phyloP scores from a whole-genome alignment of 1,140 invertebrate genomes.

The Ceratosolen solmsi region DNA sequence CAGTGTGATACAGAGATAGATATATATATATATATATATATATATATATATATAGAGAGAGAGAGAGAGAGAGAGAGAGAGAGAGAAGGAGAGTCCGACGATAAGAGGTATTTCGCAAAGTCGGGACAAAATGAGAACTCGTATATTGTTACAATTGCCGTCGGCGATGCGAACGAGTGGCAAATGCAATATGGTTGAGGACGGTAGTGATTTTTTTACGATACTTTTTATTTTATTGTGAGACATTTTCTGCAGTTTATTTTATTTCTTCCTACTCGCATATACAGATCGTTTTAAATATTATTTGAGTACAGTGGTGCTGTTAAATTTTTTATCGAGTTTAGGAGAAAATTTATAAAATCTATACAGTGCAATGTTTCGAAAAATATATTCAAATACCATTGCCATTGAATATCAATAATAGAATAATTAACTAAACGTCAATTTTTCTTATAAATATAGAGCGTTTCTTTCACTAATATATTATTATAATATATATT shows the following conservation, averaged over 20 bases:
- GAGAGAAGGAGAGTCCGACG: neutral
- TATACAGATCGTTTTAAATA: slow-evolving; percentile 20
- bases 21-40: too few species aligned
- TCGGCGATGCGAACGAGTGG: slow-evolving; percentile 1
- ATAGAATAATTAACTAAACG: too few species aligned
- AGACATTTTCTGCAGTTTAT: slow-evolving; percentile 33
- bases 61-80: neutral
- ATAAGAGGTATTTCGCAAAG: slow-evolving; percentile 48
- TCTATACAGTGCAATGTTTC: too few species aligned
- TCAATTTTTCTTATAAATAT: too few species aligned
- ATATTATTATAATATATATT: too few species aligned
- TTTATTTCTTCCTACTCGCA: slow-evolving; percentile 18
- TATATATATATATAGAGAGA: too few species aligned
- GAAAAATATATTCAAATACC: too few species aligned
- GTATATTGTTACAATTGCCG: slow-evolving; percentile 33
- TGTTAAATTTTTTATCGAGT: neutral
- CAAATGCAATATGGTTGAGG: slow-evolving; percentile 28
- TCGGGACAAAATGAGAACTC: slow-evolving; percentile 29
- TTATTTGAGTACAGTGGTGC: neutral
- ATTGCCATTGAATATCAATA: too few species aligned
- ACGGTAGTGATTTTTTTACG: slow-evolving; percentile 45
- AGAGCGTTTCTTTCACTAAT: too few species aligned
- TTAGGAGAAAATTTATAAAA: neutral
- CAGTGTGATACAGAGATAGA: neutral
- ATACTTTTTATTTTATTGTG: slow-evolving; percentile 45